A percentile compares a stretch with the other conserved stretches of the same genome.
Evolutionary conservation across 2,113 vertebrate genomes (phyloP).

Genomic region (Chauna torquata): DNA sequence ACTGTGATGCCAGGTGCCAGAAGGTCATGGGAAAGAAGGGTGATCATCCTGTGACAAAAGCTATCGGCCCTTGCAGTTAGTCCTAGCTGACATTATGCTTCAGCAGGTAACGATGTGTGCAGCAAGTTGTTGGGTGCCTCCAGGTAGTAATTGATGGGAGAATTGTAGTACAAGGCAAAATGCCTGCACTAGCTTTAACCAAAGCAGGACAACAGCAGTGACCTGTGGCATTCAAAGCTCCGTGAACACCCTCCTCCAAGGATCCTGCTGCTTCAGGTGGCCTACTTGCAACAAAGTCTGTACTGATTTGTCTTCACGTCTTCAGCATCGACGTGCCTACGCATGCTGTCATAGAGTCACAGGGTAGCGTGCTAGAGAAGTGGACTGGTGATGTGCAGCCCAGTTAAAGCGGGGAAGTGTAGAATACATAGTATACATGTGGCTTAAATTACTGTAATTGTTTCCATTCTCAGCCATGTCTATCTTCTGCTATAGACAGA

Average conservation of each 20-base stretch:
- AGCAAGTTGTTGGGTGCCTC: background rate
- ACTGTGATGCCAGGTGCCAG: background rate
- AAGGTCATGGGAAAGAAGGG: background rate
- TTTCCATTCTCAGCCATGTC: background rate
- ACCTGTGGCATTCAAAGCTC: background rate
- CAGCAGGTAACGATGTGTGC: background rate
- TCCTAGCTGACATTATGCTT: background rate
- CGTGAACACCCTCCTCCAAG: background rate
- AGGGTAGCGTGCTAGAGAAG: background rate
- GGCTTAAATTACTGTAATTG: background rate
- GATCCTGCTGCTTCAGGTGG: background rate
- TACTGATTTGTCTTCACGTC: background rate
- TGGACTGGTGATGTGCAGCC: background rate
- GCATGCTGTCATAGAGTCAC: fast-evolving
- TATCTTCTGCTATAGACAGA: background rate
- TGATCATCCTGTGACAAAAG: background rate
- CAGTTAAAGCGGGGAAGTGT: background rate
- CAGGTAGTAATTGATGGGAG: background rate
- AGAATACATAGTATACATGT: background rate
- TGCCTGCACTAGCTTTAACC: background rate
- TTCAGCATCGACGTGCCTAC: no score
- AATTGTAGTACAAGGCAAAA: background rate
- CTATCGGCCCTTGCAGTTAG: background rate
- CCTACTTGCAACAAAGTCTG: background rate
- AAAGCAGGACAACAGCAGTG: background rate